phyloP scores from a whole-genome alignment of 2,888 invertebrate species.

The Oligia strigilis region DNA sequence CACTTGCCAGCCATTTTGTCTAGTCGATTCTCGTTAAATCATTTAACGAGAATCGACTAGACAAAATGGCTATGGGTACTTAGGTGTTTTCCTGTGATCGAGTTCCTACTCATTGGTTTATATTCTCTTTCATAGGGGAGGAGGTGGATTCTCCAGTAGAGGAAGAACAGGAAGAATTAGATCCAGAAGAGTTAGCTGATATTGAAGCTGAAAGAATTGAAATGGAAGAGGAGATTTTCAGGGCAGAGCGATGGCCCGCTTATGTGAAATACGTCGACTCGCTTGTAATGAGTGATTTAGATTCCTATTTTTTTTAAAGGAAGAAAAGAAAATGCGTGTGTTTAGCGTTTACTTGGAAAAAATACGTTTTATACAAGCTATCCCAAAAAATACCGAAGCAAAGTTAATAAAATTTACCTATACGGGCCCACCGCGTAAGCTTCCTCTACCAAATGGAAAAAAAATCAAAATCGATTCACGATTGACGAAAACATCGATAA shows the following conservation, averaged over 20 bases:
- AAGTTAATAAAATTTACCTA: not conserved
- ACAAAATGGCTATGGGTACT: not conserved
- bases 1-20: no score
- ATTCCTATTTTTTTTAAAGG: not conserved
- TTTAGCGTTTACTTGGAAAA: not conserved
- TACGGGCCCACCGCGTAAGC: no score
- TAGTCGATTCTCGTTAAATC: no score
- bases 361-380: not conserved
- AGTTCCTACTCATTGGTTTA: not conserved
- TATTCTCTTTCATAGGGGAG: slow-evolving; percentile 74
- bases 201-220: slow-evolving; percentile 85
- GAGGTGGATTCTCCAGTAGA: slow-evolving; percentile 84
- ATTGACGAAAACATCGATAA: not conserved
- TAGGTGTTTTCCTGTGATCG: not conserved
- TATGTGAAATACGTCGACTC: slow-evolving; percentile 88
- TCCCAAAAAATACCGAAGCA: not conserved
- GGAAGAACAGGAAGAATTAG: slow-evolving; percentile 82
- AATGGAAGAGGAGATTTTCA: slow-evolving; percentile 81
- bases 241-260: slow-evolving; percentile 85
- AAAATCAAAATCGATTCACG: not conserved
- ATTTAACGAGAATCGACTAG: not conserved
- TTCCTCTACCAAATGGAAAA: not conserved
- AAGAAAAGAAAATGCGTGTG: not conserved
- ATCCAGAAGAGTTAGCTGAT: slow-evolving; percentile 85
- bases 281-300: slow-evolving; percentile 73